Conservation (phyloP, 1,140 invertebrate species). For the Orchesella cincta region DNA sequence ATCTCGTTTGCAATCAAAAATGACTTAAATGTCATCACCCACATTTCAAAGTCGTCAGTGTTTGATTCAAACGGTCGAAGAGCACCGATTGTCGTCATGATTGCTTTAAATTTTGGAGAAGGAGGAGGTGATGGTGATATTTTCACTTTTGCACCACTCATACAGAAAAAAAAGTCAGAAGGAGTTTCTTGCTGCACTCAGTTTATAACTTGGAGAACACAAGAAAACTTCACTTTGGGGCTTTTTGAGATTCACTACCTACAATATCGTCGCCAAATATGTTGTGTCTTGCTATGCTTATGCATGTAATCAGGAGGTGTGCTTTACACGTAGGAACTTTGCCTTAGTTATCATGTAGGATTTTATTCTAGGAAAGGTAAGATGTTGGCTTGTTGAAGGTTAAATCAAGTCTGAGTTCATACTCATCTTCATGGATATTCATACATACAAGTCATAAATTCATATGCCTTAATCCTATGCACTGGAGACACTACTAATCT, state of each 20-base stretch:
- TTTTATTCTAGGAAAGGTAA: neutral
- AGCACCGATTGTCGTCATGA: neutral
- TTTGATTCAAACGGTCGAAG: conserved; percentile 1
- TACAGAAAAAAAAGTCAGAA: too few relatives aligned
- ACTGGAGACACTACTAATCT: too few relatives aligned
- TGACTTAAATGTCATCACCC: neutral
- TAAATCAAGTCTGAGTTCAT: too few relatives aligned
- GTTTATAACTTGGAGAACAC: neutral
- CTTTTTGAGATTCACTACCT: neutral
- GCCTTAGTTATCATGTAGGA: neutral
- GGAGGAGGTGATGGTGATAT: neutral
- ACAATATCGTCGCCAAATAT: neutral
- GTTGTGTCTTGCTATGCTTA: neutral
- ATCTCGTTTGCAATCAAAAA: conserved; percentile 25
- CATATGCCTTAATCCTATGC: too few relatives aligned
- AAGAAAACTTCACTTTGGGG: neutral
- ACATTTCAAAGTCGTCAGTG: conserved; percentile 23
- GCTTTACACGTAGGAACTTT: neutral
- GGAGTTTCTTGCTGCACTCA: neutral
- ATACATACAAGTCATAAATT: too few relatives aligned
- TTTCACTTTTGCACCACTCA: neutral
- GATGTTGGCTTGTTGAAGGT: too few relatives aligned
- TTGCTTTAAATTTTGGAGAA: neutral
- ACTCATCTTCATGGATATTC: too few relatives aligned
- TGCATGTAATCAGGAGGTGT: neutral